Percentiles rank a stretch among this genome's conserved stretches.
phyloP scores from a whole-genome alignment of 2,888 invertebrate species.

The Platerodrilus igneus region DNA sequence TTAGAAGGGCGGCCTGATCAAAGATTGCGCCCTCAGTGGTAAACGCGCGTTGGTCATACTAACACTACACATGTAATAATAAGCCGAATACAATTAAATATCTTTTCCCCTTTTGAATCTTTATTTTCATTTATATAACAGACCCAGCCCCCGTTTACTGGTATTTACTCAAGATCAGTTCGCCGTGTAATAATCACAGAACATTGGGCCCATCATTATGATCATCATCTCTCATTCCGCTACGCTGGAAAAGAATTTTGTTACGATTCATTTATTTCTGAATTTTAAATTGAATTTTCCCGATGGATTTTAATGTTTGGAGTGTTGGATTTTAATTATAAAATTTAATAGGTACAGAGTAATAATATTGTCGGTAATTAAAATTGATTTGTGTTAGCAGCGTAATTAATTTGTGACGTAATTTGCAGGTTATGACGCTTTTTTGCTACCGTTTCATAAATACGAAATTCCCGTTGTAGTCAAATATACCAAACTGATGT shows the following conservation, averaged over 20 bases:
- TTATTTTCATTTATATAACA: no score
- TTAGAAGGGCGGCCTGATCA: constrained; percentile 35
- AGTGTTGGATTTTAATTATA: constrained; percentile 22
- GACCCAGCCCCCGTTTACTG: constrained; percentile 26
- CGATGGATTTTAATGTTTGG: constrained; percentile 35
- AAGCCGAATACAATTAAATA: constrained; percentile 42
- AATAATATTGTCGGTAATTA: constrained; percentile 5
- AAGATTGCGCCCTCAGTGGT: constrained; percentile 30
- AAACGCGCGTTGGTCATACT: constrained; percentile 30
- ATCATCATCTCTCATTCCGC: constrained; percentile 40
- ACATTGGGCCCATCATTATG: constrained; percentile 24
- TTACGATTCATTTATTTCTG: constrained; percentile 43
- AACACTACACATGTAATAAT: constrained; percentile 34
- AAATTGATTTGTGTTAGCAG: constrained; percentile 6
- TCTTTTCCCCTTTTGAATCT: constrained; percentile 42
- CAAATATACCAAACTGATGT: constrained; percentile 2
- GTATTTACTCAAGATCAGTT: constrained; percentile 39
- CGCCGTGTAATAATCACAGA: constrained; percentile 40
- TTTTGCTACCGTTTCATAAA: no score
- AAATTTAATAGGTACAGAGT: constrained; percentile 22
- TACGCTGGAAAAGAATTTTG: constrained; percentile 40
- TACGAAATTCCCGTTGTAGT: not conserved
- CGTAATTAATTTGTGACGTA: no score
- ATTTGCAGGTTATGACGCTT: no score
- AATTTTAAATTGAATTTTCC: constrained; percentile 41